Base-by-base conservation (phyloP, 2,888 invertebrate genomes). In the Perithous albicinctus region DNA sequence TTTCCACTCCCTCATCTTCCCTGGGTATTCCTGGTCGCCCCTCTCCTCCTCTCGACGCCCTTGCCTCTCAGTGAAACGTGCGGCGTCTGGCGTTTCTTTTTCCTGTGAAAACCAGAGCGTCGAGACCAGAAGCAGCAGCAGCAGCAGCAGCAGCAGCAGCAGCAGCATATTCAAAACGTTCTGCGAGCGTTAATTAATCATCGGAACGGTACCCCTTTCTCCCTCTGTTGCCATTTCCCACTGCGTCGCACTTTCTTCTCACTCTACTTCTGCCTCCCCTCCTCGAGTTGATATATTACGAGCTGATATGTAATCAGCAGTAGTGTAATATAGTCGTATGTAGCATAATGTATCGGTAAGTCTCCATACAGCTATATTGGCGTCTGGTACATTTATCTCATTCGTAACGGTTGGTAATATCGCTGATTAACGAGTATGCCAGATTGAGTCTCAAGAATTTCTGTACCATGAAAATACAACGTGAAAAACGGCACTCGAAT, bases 171-270 rank as follows among this genome's bases (percentile, higher is more conserved):
- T 78, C 73, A 78, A 78, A 78, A 73, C 66, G 78, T 73, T 66
- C 46, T 8, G 48, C 38, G 59, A 67, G 72, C 73, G 66, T 78
- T 78, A 78, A 78, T 78, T 78, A 78, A 78, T 78, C 78, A 73
- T 73, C 72, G 56, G 66, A 66, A 78, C 66, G 66, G 54, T 73
- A 46, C 72, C 51, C 66, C 46, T 56, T 66, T 72, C 56, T 46
- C 64, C 73, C 43, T 73, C 66, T 72, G 78, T 66, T 78, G 43
- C 43, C 41, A 56, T 64, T 64, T 59, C 41, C 66, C 46, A 10
- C 59, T 46, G 35, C 48, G 43, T 38, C 64, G 64, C 23, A 63
- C 41, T 56, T 56, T 63, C 54, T 72, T 66, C 72, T 59, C 70
- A 7, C 56, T 43, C 72, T 54, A 15, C 8, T 41, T 63, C 35